Conservation (phyloP, 2,113 vertebrate species). For the Psilopsiagon aymara region DNA sequence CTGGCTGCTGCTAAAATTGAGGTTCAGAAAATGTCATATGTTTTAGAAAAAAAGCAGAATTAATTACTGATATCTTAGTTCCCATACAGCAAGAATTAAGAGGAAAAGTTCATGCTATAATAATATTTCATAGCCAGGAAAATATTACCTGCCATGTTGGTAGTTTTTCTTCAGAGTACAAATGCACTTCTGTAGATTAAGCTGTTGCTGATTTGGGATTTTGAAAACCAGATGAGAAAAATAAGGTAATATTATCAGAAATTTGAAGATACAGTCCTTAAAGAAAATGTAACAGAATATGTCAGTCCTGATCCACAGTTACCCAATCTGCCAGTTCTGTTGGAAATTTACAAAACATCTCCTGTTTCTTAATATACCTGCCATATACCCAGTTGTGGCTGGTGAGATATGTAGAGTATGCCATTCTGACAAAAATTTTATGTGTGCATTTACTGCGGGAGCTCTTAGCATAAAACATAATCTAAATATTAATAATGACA, state of each 20-base stretch:
- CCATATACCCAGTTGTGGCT: neutral
- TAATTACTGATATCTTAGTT: neutral
- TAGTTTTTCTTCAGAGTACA: neutral
- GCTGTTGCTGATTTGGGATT: neutral
- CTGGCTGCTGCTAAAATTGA: neutral
- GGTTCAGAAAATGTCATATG: neutral
- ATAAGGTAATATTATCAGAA: neutral
- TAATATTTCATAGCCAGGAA: neutral
- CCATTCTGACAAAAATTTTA: neutral
- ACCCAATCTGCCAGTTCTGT: neutral
- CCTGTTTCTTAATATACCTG: neutral
- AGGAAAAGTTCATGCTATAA: neutral
- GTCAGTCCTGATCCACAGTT: neutral
- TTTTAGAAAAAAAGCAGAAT: neutral
- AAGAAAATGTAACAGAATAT: neutral
- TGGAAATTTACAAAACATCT: neutral
- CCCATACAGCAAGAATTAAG: neutral
- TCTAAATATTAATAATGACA: conserved; percentile 18
- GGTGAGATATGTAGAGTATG: neutral
- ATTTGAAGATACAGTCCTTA: neutral
- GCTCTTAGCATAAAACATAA: neutral
- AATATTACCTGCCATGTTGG: neutral
- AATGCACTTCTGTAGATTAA: neutral
- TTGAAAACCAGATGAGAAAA: neutral
- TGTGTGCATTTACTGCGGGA: neutral